A percentile compares a stretch with the other conserved stretches of the same genome.
Evolutionary conservation across 1,140 invertebrate genomes (phyloP).

Genomic region (Callitettix versicolor): DNA sequence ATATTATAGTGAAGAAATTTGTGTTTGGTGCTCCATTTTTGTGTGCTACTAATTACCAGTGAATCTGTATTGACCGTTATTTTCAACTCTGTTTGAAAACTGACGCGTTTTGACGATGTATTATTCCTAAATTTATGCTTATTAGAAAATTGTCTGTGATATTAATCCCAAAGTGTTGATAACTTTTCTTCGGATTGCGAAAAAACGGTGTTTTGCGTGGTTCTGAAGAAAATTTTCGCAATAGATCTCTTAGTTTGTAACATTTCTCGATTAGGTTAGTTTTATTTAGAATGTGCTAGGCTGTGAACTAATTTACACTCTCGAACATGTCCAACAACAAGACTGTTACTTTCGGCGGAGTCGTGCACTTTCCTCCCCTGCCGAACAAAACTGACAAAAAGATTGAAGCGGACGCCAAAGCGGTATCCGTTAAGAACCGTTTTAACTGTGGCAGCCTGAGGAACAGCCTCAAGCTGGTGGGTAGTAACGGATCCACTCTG

Average conservation of each 20-base stretch:
- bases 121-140: conserved; percentile 6
- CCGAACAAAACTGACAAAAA: conserved; percentile 19
- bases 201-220: not conserved
- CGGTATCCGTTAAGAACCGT: conserved; percentile 23
- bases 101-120: conserved; percentile 12
- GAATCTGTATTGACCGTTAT: not conserved
- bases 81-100: not conserved
- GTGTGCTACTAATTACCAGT: not conserved
- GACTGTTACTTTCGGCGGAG: conserved; percentile 26
- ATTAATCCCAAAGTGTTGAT: conserved; percentile 20
- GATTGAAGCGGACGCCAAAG: conserved; percentile 20
- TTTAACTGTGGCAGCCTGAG: conserved; percentile 27
- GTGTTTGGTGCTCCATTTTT: conserved; percentile 8
- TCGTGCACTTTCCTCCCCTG: conserved; percentile 21
- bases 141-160: conserved; percentile 20
- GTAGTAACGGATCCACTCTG: conserved; percentile 62
- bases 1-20: conserved; percentile 20
- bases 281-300: conserved; percentile 6
- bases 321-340: conserved; percentile 24
- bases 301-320: conserved; percentile 12
- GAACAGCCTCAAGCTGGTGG: conserved; percentile 44
- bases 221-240: not conserved
- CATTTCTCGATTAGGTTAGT: not conserved
- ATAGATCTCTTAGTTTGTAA: not conserved
- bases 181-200: not conserved